Conservation (phyloP, 2,888 invertebrate genomes). For the Meteorus cinctellus region DNA sequence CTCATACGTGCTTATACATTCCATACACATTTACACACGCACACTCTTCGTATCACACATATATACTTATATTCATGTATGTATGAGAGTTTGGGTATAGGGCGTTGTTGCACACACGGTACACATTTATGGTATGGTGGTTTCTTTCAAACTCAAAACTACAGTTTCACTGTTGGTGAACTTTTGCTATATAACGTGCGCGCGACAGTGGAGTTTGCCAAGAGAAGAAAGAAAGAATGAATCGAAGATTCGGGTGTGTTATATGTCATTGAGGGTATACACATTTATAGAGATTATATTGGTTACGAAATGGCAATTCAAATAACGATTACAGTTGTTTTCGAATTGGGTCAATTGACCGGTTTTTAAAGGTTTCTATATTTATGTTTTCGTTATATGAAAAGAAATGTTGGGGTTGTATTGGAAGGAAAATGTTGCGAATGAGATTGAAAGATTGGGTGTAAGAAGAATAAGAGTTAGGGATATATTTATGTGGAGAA, state of each 20-base stretch:
- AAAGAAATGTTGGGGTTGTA: too few relatives aligned
- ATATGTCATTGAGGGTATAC: not conserved
- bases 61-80: not conserved
- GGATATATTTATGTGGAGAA: not conserved
- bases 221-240: constrained; percentile 23
- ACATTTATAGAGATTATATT: not conserved
- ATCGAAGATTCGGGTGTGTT: not conserved
- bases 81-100: not conserved
- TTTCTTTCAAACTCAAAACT: constrained; percentile 34
- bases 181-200: constrained; percentile 28
- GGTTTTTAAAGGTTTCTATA: not conserved
- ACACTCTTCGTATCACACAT: not conserved
- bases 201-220: constrained; percentile 28
- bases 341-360: constrained; percentile 26
- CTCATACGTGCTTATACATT: constrained; percentile 8
- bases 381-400: too few relatives aligned
- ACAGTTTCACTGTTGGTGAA: constrained; percentile 26
- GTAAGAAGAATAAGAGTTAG: not conserved
- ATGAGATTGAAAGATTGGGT: not conserved
- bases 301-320: constrained; percentile 20
- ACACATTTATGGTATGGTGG: constrained; percentile 1
- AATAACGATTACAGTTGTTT: constrained; percentile 21
- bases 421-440: not conserved
- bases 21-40: constrained; percentile 4
- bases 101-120: not conserved